phyloP scores from a whole-genome alignment of 2,888 invertebrate genomes.

The Corbicula japonica region DNA sequence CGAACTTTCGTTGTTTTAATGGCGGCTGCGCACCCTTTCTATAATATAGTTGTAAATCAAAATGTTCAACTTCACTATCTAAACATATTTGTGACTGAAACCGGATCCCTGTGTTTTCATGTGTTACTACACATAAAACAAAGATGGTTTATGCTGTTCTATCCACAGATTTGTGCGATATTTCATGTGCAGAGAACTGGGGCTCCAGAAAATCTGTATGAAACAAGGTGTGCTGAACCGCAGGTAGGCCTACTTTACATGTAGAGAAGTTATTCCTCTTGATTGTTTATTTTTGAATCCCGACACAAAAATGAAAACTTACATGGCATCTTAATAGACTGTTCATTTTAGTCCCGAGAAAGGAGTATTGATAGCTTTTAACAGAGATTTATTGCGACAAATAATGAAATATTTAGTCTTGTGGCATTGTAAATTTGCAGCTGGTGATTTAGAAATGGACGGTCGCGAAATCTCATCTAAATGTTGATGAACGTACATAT shows the following conservation, averaged over 20 bases:
- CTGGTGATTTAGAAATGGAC: too few relatives aligned
- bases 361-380: too few relatives aligned
- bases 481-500: too few relatives aligned
- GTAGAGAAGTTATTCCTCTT: neutral
- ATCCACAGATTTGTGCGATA: conserved; percentile 10
- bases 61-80: neutral
- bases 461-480: too few relatives aligned
- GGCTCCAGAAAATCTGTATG: conserved; percentile 25
- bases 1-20: too few relatives aligned
- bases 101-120: neutral
- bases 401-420: neutral
- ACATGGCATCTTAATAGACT: neutral
- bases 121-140: neutral
- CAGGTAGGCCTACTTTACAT: neutral
- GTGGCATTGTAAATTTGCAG: too few relatives aligned
- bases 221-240: conserved; percentile 2
- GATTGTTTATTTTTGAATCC: neutral
- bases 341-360: neutral
- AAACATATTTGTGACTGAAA: neutral
- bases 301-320: neutral
- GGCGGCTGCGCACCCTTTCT: too few relatives aligned
- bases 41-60: too few relatives aligned
- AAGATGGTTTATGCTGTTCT: neutral
- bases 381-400: neutral
- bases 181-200: conserved; percentile 1